Evolutionary conservation across 2,797 vertebrate species (phyloP).

Genomic region (Hippocampus kuda): DNA sequence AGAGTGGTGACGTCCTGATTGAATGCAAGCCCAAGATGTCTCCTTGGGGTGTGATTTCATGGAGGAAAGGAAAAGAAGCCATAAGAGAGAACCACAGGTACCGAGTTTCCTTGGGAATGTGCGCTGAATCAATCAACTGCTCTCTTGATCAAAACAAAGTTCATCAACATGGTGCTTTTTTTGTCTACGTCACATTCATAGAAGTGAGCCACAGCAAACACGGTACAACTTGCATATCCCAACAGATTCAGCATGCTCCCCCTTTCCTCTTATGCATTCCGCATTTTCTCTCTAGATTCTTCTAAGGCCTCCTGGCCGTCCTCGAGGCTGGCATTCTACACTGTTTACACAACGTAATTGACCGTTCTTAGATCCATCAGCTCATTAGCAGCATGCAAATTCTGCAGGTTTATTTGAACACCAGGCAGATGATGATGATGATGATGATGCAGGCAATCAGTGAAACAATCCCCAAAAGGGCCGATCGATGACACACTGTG

Average conservation of each 20-base stretch:
- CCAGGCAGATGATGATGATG: conserved; percentile 39
- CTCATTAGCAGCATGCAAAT: conserved; percentile 57
- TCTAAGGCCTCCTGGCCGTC: conserved; percentile 23
- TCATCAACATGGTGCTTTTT: conserved; percentile 37
- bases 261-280: conserved; percentile 19
- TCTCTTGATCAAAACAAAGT: conserved; percentile 24
- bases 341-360: conserved; percentile 66
- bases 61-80: conserved; percentile 86
- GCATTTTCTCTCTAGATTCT: conserved; percentile 32
- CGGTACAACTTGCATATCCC: conserved; percentile 45
- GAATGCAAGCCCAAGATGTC: conserved; percentile 93
- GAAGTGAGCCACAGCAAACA: conserved; percentile 37
- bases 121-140: conserved; percentile 16
- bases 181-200: conserved; percentile 44
- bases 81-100: conserved; percentile 88
- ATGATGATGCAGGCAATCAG: conserved; percentile 40
- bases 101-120: conserved; percentile 14
- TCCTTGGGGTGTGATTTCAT: conserved; percentile 83
- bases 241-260: conserved; percentile 29
- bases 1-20: conserved; percentile 83
- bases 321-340: conserved; percentile 33
- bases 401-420: conserved; percentile 50
- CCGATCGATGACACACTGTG: conserved; percentile 38
- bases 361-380: conserved; percentile 58
- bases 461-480: conserved; percentile 41